These are phyloP conservation scores for Cryptoblepharus egeriae DNA, from an alignment of 2,797 vertebrate species.

Conservation along the genomic window DNA sequence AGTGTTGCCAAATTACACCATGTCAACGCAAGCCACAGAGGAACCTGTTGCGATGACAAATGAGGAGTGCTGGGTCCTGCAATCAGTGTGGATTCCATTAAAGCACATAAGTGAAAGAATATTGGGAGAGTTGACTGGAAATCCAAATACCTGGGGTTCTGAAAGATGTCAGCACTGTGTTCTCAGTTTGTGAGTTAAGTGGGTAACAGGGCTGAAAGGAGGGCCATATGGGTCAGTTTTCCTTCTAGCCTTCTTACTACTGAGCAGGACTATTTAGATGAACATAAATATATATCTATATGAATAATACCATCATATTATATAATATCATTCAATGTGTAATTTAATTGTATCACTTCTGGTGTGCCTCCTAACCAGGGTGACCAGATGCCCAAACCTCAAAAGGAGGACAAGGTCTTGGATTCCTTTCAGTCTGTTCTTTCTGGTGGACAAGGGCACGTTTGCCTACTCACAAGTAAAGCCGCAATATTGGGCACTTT, in stretches of 20 bases:
- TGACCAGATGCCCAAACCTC: too few relatives aligned
- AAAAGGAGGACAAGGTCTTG: too few relatives aligned
- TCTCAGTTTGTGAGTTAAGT: neutral
- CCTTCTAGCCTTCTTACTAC: neutral
- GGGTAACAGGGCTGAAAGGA: neutral
- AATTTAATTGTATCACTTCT: too few relatives aligned
- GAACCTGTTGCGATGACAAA: constrained; percentile 64
- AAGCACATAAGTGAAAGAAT: constrained; percentile 51
- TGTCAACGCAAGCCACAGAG: constrained; percentile 63
- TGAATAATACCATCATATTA: too few relatives aligned
- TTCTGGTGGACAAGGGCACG: too few relatives aligned
- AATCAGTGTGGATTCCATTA: constrained; percentile 59
- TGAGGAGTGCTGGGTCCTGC: constrained; percentile 58
- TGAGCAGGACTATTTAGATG: too few relatives aligned
- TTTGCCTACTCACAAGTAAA: too few relatives aligned
- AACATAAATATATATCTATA: too few relatives aligned
- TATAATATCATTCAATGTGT: too few relatives aligned
- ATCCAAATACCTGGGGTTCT: constrained; percentile 49
- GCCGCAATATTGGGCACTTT: too few relatives aligned
- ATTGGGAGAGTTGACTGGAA: constrained; percentile 29
- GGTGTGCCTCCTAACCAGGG: too few relatives aligned
- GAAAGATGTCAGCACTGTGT: constrained; percentile 35
- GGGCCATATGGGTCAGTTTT: neutral
- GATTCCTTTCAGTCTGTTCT: too few relatives aligned
- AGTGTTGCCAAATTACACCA: constrained; percentile 64